Conservation (phyloP, 2,113 vertebrate genomes). For the Coptodon bakossiorum region DNA sequence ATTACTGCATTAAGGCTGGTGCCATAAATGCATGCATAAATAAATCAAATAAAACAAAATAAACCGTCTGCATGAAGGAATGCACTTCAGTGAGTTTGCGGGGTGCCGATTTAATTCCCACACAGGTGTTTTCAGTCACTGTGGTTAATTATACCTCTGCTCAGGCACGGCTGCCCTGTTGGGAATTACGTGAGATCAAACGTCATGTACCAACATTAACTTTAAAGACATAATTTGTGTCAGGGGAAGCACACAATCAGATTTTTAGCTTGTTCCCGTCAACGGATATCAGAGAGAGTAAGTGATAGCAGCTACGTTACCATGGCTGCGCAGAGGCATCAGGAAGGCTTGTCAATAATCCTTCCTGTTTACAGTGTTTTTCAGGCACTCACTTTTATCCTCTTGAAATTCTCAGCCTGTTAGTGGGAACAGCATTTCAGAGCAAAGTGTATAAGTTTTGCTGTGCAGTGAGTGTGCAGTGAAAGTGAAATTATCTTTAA, state of each 20-base stretch:
- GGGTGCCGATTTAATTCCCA: not conserved
- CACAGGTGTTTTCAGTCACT: not conserved
- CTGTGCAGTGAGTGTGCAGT: not conserved
- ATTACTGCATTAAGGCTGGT: not conserved
- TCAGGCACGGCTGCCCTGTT: not conserved
- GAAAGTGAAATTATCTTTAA: not conserved
- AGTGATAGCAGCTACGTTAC: not conserved
- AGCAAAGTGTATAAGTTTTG: not conserved
- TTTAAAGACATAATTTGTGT: not conserved
- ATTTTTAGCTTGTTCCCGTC: not conserved
- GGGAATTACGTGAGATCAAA: not conserved
- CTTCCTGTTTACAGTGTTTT: not conserved
- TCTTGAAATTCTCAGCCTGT: not conserved
- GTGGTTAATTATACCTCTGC: not conserved
- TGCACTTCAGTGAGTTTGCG: not conserved
- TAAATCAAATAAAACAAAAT: not conserved
- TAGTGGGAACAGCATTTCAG: not conserved
- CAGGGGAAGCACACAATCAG: not conserved
- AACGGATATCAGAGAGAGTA: not conserved
- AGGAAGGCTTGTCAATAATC: not conserved
- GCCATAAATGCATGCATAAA: fast-evolving
- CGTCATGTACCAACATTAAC: not conserved
- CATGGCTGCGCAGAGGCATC: not conserved
- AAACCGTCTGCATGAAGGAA: not conserved
- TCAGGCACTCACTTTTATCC: not conserved